Evolutionary conservation across 2,797 vertebrate species (phyloP).

Genomic region (Jordanella pulchra): DNA sequence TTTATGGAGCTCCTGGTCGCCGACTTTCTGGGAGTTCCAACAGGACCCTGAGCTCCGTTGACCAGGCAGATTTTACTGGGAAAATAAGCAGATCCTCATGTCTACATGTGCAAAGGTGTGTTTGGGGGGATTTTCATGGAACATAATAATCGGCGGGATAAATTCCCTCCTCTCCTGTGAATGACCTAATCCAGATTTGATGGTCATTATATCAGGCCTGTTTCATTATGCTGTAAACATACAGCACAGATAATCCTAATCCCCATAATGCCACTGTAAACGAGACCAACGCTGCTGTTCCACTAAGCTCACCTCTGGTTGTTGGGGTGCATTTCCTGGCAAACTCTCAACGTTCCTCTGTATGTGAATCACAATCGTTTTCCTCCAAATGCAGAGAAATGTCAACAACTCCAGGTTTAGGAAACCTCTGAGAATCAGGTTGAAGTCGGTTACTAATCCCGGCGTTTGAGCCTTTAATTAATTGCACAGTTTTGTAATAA

Average conservation of each 20-base stretch:
- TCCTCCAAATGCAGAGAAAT: background rate
- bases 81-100: background rate
- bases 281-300: constrained; percentile 42
- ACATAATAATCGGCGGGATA: constrained; percentile 64
- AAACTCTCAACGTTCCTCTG: background rate
- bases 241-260: constrained; percentile 76
- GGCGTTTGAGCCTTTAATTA: constrained; percentile 75
- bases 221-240: constrained; percentile 75
- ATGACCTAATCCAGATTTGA: constrained; percentile 80
- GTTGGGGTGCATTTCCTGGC: constrained; percentile 8
- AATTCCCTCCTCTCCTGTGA: constrained; percentile 64
- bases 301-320: constrained; percentile 28
- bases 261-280: constrained; percentile 71
- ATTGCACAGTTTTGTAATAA: constrained; percentile 76
- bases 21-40: constrained; percentile 26
- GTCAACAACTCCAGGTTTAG: background rate
- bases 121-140: constrained; percentile 42
- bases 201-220: constrained; percentile 74
- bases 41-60: background rate
- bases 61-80: background rate
- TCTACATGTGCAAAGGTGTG: constrained; percentile 10
- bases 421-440: constrained; percentile 54
- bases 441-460: constrained; percentile 76
- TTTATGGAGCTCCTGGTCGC: background rate
- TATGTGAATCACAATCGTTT: background rate